These are phyloP conservation scores for Leptinotarsa juncta DNA, from an alignment of 2,888 invertebrate genomes.

Conservation along the genomic window DNA sequence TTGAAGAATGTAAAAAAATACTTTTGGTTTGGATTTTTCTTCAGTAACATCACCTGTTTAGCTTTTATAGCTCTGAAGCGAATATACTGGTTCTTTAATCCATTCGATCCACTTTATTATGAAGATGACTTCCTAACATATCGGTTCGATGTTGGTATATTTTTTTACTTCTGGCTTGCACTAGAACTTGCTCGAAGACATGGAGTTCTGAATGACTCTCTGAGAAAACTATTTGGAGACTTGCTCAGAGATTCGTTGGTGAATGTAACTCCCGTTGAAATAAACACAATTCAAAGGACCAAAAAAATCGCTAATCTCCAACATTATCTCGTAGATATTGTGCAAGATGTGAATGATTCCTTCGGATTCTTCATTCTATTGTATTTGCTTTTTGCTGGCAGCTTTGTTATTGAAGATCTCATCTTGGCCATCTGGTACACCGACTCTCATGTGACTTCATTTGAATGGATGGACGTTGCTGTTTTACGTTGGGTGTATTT, in stretches of 20 bases:
- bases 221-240: background rate
- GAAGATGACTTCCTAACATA: background rate
- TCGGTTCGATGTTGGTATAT: background rate
- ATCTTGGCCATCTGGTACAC: background rate
- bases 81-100: background rate
- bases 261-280: too few relatives aligned
- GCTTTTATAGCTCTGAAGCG: background rate
- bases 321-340: background rate
- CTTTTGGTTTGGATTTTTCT: conserved; percentile 3
- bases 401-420: background rate
- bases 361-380: conserved; percentile 1
- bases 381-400: background rate
- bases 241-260: background rate
- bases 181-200: background rate
- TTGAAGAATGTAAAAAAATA: background rate
- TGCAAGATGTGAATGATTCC: background rate
- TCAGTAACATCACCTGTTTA: background rate
- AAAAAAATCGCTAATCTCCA: background rate
- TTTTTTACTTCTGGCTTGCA: background rate
- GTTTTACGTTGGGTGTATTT: background rate
- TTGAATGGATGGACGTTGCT: background rate
- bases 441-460: too few relatives aligned
- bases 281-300: background rate
- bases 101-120: background rate
- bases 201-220: background rate